Base-by-base conservation (phyloP, 2,888 invertebrate species). In the Ceramica pisi region DNA sequence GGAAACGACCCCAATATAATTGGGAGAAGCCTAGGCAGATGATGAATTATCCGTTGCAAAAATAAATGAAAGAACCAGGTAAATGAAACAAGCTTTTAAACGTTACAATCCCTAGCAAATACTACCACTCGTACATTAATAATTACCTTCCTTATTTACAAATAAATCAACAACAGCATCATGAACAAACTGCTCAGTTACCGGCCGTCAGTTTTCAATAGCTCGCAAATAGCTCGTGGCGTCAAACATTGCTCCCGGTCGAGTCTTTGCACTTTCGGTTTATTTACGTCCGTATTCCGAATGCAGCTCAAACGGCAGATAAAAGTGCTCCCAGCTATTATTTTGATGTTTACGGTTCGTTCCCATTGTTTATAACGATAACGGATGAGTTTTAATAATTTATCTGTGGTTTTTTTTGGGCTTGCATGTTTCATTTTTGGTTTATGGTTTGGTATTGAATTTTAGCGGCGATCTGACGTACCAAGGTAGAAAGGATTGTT, bases 211-310 rank as follows among this genome's bases (percentile, higher is more conserved):
- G 57, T 56, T 67, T 68, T 64, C 80, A 51, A 80, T 80, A 53
- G 80, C 75, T 80, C 44, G 53, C 67, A 75, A 71, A 75, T 70
- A 64, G 67, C 74, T 60, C 60, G 31, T 35, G 23, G 60, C 62
- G 41, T 60, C 67, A 68, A 66, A 75, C 80, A 67, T 71, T 53
- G 80, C 71, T 71, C 48, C 65, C 67, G 63, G 31, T 53, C 68
- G 80, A 75, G 68, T 80, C 80, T 80, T 77, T 77, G 81, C 81
- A 75, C 71, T 78, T 69, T 70, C 68, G 35, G 61, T 80, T 77
- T 85, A 85, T 85, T 82, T 83, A 80, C 68, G 82, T 77, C 67
- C 60, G 71, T 50, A 73, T 80, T 74, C 66, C 55, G 71, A 41
- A 73, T 80, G 83, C 80, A 80, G 78, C 71, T 70, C 67, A 71